These are phyloP conservation scores for Pseudomyrmex pallidus DNA, from an alignment of 1,140 invertebrate species.

Conservation along the genomic window DNA sequence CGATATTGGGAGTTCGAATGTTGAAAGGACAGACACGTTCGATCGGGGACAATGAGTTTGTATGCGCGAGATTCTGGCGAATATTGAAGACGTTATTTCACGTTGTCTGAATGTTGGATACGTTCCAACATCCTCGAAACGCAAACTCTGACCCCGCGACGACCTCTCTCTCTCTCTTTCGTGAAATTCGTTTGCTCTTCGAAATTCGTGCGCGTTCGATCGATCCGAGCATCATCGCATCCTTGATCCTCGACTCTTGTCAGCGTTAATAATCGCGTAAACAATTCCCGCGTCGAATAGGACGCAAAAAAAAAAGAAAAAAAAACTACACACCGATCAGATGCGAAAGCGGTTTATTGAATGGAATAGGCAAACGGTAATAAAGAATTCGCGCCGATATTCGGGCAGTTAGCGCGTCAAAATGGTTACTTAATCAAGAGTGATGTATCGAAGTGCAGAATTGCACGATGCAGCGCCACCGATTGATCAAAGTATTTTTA, in stretches of 20 bases:
- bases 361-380: constrained; percentile 3
- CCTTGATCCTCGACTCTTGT: constrained; percentile 22
- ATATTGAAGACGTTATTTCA: constrained; percentile 76
- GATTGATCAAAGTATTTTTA: background rate
- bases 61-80: constrained; percentile 45
- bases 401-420: background rate
- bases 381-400: background rate
- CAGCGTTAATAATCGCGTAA: constrained; percentile 63
- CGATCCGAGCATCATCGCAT: constrained; percentile 44
- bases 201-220: constrained; percentile 43
- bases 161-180: background rate
- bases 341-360: background rate
- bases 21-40: constrained; percentile 8
- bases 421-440: background rate
- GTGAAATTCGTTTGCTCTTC: constrained; percentile 43
- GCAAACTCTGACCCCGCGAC: background rate
- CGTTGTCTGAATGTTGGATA: constrained; percentile 66
- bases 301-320: background rate
- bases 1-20: background rate
- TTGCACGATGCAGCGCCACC: background rate
- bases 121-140: constrained; percentile 51
- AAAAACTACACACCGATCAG: background rate
- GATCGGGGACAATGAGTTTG: constrained; percentile 30
- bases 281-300: constrained; percentile 22
- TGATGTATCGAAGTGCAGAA: background rate